These are phyloP conservation scores for Recurvirostra avosetta DNA, from an alignment of 2,113 vertebrate species.

Conservation along the genomic window DNA sequence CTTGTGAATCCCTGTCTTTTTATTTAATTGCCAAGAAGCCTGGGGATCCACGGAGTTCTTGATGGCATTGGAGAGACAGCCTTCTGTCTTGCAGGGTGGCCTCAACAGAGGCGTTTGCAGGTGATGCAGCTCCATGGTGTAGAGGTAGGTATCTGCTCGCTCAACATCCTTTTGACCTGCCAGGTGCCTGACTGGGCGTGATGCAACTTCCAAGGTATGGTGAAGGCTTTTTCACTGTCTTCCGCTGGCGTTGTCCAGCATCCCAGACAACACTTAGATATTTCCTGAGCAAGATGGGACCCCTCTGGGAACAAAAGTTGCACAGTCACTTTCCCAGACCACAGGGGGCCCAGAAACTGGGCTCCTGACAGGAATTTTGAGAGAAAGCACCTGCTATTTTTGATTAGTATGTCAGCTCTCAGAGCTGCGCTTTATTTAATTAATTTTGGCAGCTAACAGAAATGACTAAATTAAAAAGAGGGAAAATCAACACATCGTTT, in stretches of 20 bases:
- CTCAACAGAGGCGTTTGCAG: neutral
- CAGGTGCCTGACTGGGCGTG: neutral
- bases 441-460: slow-evolving; percentile 27
- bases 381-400: slow-evolving; percentile 20
- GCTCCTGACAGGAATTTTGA: neutral
- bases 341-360: neutral
- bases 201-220: neutral
- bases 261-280: neutral
- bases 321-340: neutral
- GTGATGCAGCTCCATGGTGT: neutral
- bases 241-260: neutral
- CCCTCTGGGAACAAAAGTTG: neutral
- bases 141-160: too few relatives aligned
- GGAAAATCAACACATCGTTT: neutral
- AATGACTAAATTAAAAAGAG: neutral
- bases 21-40: neutral
- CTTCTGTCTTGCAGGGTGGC: neutral
- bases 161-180: fast-evolving
- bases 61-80: neutral
- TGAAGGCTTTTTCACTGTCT: neutral
- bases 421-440: neutral
- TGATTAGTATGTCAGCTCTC: neutral
- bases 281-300: fast-evolving
- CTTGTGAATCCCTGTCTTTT: neutral
- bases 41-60: fast-evolving